A percentile compares a stretch with the other conserved stretches of the same genome.
Conservation (phyloP, 2,888 invertebrate species). For the Drosophila tanythrix region DNA sequence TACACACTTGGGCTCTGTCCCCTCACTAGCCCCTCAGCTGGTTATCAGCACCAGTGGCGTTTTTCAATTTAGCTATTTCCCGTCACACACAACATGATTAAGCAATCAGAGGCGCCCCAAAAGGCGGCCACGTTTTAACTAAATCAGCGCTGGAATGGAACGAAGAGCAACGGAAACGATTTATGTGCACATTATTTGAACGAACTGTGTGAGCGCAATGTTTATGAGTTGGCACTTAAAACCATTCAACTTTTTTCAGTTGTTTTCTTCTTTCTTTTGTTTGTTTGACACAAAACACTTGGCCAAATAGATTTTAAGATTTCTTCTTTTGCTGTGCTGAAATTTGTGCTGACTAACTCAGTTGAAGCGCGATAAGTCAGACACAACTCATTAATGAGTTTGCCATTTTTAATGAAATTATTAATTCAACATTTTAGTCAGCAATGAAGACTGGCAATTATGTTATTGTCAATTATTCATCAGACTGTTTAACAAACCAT, state of each 20-base stretch:
- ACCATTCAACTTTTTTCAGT: slow-evolving; percentile 21
- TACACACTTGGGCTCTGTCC: slow-evolving; percentile 1
- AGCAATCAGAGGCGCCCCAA: slow-evolving; percentile 66
- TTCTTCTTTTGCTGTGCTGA: background rate
- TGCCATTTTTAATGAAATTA: background rate
- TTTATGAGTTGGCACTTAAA: slow-evolving; percentile 68
- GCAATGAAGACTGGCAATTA: background rate
- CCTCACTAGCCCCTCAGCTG: slow-evolving; percentile 20
- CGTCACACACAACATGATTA: slow-evolving; percentile 73
- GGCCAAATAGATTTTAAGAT: slow-evolving; percentile 24
- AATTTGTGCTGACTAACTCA: background rate
- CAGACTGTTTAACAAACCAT: background rate
- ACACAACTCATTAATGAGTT: background rate
- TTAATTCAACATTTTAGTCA: background rate
- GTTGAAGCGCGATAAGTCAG: background rate
- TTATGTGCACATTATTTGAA: slow-evolving; percentile 68
- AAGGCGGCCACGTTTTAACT: slow-evolving; percentile 64
- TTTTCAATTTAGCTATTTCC: slow-evolving; percentile 78
- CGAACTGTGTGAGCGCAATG: slow-evolving; percentile 45
- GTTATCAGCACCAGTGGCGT: slow-evolving; percentile 65
- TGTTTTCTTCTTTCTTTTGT: background rate
- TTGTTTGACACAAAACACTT: background rate
- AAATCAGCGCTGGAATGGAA: slow-evolving; percentile 41
- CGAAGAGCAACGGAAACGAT: slow-evolving; percentile 36
- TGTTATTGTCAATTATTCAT: background rate